Base-by-base conservation (phyloP, 2,888 invertebrate genomes). In the Taenaris catops region DNA sequence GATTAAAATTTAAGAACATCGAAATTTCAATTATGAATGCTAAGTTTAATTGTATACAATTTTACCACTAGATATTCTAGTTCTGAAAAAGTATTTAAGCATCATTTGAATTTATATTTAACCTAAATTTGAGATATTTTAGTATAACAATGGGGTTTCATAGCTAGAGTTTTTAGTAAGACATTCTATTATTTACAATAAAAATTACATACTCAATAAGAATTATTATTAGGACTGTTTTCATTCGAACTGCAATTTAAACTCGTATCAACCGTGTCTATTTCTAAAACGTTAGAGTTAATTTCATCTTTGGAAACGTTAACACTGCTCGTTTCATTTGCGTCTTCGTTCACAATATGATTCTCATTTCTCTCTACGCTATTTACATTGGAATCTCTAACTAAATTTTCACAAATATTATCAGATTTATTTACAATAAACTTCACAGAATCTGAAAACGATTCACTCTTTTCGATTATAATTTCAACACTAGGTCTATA, bases 171-270 rank as follows among this genome's bases (percentile, higher is more conserved):
- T 54, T 55, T 34, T 28, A 34, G n/a, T 23, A 27, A 24, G 14
- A 29, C 20, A 19, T 25, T 29, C 24, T 41, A 31, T 36, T 37
- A 42, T 50, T 52, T 51, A 58, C 43, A 53, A 38, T 43, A 26
- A 48, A 53, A 37, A 50, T 7, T 5, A 24, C n/a, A 8, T 10
- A 36, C 42, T 67, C 55, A 83, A 63, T 69, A 69, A 44, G 80
- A 76, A 63, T 84, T 86, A 49, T 83, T 86, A 59, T 84, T 84
- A 35, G 83, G 80, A 64, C 78, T 80, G 44, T 74, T 63, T 48
- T 80, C 70, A 49, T 71, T 71, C 37, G 71, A 63, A 56, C 53
- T 58, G 51, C 46, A 53, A 9, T 58, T 52, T 48, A 61, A 36
- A 58, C 58, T 66, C 36, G 59, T 62, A 38, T 71, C 65, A 9